Conservation (phyloP, 2,797 vertebrate genomes). For the Schizopygopsis malacanthus region DNA sequence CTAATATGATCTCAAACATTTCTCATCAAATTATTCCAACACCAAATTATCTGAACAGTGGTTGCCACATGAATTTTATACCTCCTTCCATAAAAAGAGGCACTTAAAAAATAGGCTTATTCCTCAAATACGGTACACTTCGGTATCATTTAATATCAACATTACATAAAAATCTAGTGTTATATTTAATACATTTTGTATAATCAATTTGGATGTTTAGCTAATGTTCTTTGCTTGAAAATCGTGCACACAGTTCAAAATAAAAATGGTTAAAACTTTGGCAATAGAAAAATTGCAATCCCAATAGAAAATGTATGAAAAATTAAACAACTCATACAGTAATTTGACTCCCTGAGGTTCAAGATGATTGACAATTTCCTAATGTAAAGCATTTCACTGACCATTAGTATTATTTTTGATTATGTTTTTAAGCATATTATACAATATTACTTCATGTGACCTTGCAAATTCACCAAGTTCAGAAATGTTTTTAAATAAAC, state of each 20-base stretch:
- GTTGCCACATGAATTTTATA: neutral
- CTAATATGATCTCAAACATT: neutral
- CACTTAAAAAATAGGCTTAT: neutral
- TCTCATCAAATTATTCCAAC: neutral
- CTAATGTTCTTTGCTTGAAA: neutral
- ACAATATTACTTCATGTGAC: neutral
- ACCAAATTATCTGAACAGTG: neutral
- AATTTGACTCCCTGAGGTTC: neutral
- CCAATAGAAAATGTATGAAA: neutral
- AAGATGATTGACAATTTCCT: neutral
- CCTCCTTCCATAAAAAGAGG: neutral
- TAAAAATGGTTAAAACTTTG: neutral
- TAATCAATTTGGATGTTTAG: neutral
- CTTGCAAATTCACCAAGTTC: neutral
- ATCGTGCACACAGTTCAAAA: neutral
- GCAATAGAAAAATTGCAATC: neutral
- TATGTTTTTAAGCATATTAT: neutral
- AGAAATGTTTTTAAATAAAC: neutral
- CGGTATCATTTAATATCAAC: neutral
- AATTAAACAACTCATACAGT: neutral
- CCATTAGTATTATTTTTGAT: neutral
- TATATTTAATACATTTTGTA: neutral
- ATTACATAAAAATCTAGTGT: neutral
- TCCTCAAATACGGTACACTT: neutral
- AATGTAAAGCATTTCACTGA: neutral